phyloP scores from a whole-genome alignment of 2,888 invertebrate species.

The Lottia scabra region DNA sequence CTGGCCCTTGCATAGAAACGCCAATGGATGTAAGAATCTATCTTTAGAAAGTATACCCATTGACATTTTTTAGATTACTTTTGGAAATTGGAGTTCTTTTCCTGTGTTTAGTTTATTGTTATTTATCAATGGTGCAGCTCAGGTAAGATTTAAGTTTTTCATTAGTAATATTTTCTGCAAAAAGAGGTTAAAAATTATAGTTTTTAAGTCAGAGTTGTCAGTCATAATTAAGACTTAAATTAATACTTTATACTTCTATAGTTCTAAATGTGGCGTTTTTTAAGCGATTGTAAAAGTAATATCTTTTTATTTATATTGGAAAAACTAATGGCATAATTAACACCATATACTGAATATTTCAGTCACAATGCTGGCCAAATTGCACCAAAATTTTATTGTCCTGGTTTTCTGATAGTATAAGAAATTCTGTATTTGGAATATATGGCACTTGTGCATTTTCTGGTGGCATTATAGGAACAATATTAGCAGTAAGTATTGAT shows the following conservation, averaged over 20 bases:
- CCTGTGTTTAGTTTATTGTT: constrained; percentile 64
- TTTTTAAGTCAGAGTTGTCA: too few relatives aligned
- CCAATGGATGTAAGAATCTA: too few relatives aligned
- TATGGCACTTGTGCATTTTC: constrained; percentile 71
- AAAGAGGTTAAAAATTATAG: too few relatives aligned
- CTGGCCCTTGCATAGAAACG: too few relatives aligned
- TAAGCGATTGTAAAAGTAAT: too few relatives aligned
- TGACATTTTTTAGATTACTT: constrained; percentile 63
- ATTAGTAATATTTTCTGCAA: too few relatives aligned
- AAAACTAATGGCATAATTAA: too few relatives aligned
- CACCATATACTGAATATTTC: constrained; percentile 18
- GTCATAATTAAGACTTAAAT: too few relatives aligned
- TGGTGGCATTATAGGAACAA: constrained; percentile 70
- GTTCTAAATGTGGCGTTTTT: too few relatives aligned
- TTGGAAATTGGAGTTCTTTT: constrained; percentile 68
- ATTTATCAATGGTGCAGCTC: constrained; percentile 69
- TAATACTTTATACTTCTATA: too few relatives aligned
- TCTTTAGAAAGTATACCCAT: too few relatives aligned
- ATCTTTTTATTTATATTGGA: too few relatives aligned
- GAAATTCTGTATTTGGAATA: constrained; percentile 70
- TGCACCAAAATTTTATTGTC: constrained; percentile 69
- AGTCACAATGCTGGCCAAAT: constrained; percentile 72
- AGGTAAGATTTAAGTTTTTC: constrained; percentile 43
- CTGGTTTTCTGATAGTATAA: constrained; percentile 69
- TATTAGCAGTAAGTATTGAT: constrained; percentile 64